Evolutionary conservation across 2,888 invertebrate genomes (phyloP), one percentile per base, ranked within the genome.

Genomic region (Nectonema munidae): DNA sequence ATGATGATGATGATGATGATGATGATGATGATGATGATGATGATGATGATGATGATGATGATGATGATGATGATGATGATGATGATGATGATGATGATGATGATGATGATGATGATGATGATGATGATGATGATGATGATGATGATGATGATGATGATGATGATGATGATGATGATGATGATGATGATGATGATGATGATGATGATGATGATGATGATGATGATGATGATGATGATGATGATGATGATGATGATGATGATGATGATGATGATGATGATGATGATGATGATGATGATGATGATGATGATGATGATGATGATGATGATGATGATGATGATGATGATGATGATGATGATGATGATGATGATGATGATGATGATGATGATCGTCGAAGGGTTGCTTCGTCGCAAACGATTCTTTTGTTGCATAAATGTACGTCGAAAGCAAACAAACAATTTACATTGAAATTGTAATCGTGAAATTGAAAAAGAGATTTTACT

Each of bases 41-140:
- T 21, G 15, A 21, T 35, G 21, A 35, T 13, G 21, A 35, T 21
- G 13, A 9, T 35, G 21, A 35, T 35, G 13, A 35, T 35, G 36
- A 35, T 35, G 21, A 35, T n/a, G 36, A 35, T 35, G 21, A 35
- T 21, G 21, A 35, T 35, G 21, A 35, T 35, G 16, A 35, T 35
- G 21, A 35, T 35, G 36, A 21, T 21, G 21, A 21, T 14, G 9
- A 35, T 14, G 21, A 35, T 35, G 21, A 35, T 9, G 13, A 14
- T 9, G 21, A 21, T 21, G 21, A 21, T 9, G 14, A 21, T 21
- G 13, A 9, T 35, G 36, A 35, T 35, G 13, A 21, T 21, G 21
- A 13, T 21, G 21, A 35, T 21, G 36, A 35, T 21, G 21, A 35
- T 21, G 36, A 35, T 35, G 13, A 35, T 35, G 36, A 35, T 21